Conservation (phyloP, 1,140 invertebrate genomes). For the Ceratosolen fusciceps region DNA sequence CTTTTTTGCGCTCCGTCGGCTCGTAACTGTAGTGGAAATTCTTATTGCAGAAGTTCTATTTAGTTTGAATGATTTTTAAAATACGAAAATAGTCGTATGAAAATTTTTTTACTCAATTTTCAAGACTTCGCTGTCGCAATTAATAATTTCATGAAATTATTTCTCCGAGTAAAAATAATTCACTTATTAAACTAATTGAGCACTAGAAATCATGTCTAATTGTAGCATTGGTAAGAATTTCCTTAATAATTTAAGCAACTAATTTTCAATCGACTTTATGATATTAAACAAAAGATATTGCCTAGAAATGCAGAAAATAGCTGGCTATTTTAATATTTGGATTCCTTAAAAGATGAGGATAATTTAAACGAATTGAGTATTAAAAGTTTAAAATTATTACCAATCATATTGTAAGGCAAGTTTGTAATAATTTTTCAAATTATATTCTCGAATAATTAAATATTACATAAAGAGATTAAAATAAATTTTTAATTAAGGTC, state of each 20-base stretch:
- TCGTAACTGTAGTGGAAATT: background rate
- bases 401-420: no score
- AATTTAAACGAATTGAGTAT: no score
- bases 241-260: background rate
- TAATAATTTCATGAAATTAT: background rate
- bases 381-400: no score
- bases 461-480: no score
- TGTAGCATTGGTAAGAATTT: background rate
- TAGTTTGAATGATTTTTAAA: background rate
- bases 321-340: no score
- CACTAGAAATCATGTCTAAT: background rate
- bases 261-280: background rate
- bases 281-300: background rate
- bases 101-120: background rate
- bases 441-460: no score
- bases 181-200: background rate
- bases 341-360: no score
- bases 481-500: no score
- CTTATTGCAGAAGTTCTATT: constrained; percentile 5
- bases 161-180: background rate
- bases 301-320: no score
- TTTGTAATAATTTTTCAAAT: no score
- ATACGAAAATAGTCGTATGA: background rate
- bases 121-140: background rate
- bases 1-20: background rate